These are phyloP conservation scores for Gortyna flavago DNA, from an alignment of 2,888 invertebrate species.

Conservation along the genomic window DNA sequence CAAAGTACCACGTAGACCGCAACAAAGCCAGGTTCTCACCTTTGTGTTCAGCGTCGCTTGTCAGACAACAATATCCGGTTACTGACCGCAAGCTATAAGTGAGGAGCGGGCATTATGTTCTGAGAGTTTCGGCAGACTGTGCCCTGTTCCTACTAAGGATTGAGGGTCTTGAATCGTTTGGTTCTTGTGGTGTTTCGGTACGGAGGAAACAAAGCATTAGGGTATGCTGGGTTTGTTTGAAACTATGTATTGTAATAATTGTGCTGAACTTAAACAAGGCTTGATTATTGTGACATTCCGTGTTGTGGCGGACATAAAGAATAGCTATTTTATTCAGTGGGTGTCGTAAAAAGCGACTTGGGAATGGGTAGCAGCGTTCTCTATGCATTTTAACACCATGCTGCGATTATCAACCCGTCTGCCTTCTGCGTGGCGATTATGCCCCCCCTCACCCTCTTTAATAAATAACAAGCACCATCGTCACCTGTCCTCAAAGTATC, in stretches of 20 bases:
- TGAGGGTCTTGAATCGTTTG: background rate
- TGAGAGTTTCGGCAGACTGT: conserved; percentile 1
- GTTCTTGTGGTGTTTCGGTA: background rate
- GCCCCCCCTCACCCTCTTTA: no score
- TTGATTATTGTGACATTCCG: background rate
- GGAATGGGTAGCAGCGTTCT: background rate
- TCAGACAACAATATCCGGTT: conserved; percentile 85
- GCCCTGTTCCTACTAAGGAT: background rate
- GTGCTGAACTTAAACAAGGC: background rate
- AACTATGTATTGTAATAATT: background rate
- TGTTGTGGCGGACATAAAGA: background rate
- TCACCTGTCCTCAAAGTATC: background rate
- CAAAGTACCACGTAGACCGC: conserved; percentile 76
- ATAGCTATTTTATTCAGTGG: background rate
- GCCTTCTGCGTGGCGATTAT: no score
- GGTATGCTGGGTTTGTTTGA: background rate
- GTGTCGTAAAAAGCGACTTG: background rate
- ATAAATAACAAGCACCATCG: no score
- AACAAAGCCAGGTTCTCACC: conserved; percentile 80
- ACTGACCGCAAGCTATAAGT: conserved; percentile 66
- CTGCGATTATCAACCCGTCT: no score
- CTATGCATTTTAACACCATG: background rate
- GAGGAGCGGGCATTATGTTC: conserved; percentile 49
- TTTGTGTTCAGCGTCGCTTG: conserved; percentile 82
- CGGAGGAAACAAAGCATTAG: background rate